A percentile compares a stretch with the other conserved stretches of the same genome.
Conservation (phyloP, 2,888 invertebrate species). For the Toxonevra muliebris region DNA sequence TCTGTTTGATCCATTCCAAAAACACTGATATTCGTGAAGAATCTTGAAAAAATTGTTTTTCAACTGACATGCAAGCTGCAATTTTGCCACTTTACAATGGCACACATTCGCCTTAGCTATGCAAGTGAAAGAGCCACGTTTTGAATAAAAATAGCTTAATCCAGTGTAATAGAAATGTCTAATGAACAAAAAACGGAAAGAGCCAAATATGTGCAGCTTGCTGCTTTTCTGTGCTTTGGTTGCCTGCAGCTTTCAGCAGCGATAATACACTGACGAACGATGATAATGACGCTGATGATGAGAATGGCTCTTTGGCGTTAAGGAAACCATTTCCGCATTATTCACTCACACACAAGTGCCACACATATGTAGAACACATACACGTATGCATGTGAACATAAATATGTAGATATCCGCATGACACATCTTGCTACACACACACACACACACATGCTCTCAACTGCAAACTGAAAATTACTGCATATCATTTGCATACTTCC, state of each 20-base stretch:
- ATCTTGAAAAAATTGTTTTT: too few species aligned
- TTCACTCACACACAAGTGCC: slow-evolving; percentile 1
- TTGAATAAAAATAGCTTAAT: slow-evolving; percentile 16
- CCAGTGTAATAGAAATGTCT: slow-evolving; percentile 9
- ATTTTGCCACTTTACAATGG: too few species aligned
- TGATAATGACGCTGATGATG: background rate
- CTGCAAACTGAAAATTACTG: background rate
- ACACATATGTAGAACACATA: background rate
- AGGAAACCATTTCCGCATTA: slow-evolving; percentile 21
- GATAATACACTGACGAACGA: background rate
- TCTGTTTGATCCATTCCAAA: too few species aligned
- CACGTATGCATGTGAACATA: too few species aligned
- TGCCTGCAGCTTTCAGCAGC: background rate
- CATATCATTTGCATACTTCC: slow-evolving; percentile 8
- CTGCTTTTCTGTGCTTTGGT: too few species aligned
- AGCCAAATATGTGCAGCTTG: too few species aligned
- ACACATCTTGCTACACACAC: too few species aligned
- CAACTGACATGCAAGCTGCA: too few species aligned
- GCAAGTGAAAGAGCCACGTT: background rate
- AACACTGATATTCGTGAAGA: too few species aligned
- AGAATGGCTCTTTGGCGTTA: background rate
- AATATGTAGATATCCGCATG: too few species aligned
- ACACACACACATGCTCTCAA: too few species aligned
- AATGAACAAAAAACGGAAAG: background rate
- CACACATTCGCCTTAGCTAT: too few species aligned